Percentiles rank a stretch among this genome's conserved stretches.
phyloP scores from a whole-genome alignment of 2,888 invertebrate species.

The Drosophila pseudotalamancana region DNA sequence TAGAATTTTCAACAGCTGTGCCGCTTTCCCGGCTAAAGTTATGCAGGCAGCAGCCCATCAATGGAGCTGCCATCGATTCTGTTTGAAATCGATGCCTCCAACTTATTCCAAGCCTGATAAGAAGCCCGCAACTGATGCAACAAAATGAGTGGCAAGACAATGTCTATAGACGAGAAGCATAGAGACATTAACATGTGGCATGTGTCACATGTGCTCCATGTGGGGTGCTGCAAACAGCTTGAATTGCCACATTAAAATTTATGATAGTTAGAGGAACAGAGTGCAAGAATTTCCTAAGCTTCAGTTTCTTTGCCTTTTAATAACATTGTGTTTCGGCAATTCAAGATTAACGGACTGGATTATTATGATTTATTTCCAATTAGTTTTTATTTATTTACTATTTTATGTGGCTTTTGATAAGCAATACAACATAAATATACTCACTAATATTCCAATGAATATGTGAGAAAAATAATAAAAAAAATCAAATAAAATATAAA shows the following conservation, averaged over 20 bases:
- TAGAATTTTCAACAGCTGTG: slow-evolving; percentile 38
- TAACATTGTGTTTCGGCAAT: slow-evolving; percentile 19
- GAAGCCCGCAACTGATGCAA: slow-evolving; percentile 34
- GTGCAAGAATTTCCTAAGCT: neutral
- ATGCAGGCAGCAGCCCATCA: slow-evolving; percentile 18
- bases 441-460: neutral
- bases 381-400: slow-evolving; percentile 32
- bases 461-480: slow-evolving; percentile 10
- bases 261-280: slow-evolving; percentile 32
- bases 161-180: slow-evolving; percentile 5
- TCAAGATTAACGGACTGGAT: slow-evolving; percentile 30
- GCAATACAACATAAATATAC: neutral
- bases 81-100: slow-evolving; percentile 37
- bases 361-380: slow-evolving; percentile 45
- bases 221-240: slow-evolving; percentile 41
- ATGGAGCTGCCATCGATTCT: slow-evolving; percentile 19
- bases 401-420: neutral
- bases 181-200: slow-evolving; percentile 38
- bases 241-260: slow-evolving; percentile 68
- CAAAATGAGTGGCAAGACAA: slow-evolving; percentile 9
- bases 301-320: neutral
- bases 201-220: slow-evolving; percentile 15
- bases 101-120: slow-evolving; percentile 35
- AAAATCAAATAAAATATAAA: neutral
- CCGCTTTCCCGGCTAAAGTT: slow-evolving; percentile 9